phyloP scores from a whole-genome alignment of 2,888 invertebrate species.

The Lasioglossum leucozonium region DNA sequence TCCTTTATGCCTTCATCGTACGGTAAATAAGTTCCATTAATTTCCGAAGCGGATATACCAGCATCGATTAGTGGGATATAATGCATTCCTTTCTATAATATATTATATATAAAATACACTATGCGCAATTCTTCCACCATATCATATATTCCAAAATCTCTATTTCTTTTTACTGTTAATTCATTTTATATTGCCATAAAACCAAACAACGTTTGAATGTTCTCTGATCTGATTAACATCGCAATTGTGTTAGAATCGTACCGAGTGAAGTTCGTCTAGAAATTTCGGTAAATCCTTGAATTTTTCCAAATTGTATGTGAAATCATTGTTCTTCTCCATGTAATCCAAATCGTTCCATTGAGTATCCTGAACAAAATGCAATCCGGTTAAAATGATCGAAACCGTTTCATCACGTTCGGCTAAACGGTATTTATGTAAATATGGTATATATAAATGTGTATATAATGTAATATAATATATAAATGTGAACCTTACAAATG shows the following conservation, averaged over 20 bases:
- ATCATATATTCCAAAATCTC: no score
- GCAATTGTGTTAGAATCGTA: slow-evolving; percentile 66
- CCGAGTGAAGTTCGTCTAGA: slow-evolving; percentile 88
- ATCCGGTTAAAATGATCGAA: slow-evolving; percentile 25
- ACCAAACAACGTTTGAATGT: no score
- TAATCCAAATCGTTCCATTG: slow-evolving; percentile 96
- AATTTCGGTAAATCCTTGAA: slow-evolving; percentile 89
- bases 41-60: slow-evolving; percentile 90
- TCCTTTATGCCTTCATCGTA: slow-evolving; percentile 90
- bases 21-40: slow-evolving; percentile 89
- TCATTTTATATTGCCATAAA: background rate
- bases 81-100: slow-evolving; percentile 88
- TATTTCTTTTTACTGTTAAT: background rate
- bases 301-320: slow-evolving; percentile 89
- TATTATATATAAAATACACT: background rate
- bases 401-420: background rate
- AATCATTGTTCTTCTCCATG: slow-evolving; percentile 92
- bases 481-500: slow-evolving; percentile 87
- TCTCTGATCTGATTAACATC: background rate
- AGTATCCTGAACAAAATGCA: slow-evolving; percentile 86
- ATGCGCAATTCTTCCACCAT: background rate
- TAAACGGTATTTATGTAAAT: background rate
- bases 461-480: no score
- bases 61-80: slow-evolving; percentile 91
- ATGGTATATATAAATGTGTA: background rate